Conservation (phyloP, 2,113 vertebrate species). For the Glaucomys volans region DNA sequence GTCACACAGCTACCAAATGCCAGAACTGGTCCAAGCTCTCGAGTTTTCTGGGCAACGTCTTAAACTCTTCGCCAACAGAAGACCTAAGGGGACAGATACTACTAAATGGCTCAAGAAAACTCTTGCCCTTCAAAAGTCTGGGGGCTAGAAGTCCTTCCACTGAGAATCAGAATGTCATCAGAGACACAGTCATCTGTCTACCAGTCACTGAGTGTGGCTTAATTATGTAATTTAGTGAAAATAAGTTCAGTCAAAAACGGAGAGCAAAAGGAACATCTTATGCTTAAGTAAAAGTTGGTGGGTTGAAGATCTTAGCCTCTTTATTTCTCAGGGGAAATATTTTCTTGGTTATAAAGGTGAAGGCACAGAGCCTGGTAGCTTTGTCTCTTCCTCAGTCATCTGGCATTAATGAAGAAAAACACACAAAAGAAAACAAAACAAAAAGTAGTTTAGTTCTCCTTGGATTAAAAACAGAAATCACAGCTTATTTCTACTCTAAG, state of each 20-base stretch:
- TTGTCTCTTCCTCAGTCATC: neutral
- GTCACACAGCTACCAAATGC: neutral
- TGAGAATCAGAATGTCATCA: neutral
- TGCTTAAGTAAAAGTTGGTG: neutral
- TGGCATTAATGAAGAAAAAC: neutral
- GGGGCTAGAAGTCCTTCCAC: neutral
- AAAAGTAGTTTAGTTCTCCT: neutral
- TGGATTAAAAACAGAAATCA: slow-evolving; percentile 29
- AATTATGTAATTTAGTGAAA: neutral
- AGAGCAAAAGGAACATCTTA: slow-evolving; percentile 25
- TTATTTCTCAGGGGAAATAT: neutral
- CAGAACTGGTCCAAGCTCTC: neutral
- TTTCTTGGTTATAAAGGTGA: neutral
- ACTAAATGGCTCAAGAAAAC: neutral
- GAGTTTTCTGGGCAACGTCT: neutral
- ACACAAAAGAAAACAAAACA: neutral
- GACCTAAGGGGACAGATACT: neutral
- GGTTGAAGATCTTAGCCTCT: neutral
- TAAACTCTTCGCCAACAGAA: neutral
- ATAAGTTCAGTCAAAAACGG: neutral
- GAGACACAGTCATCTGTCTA: neutral
- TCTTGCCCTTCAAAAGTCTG: neutral
- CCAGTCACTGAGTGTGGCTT: neutral
- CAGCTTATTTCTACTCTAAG: neutral
- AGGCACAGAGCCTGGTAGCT: neutral